Conservation (phyloP, 1,140 invertebrate species). For the Penaeus vannamei region DNA sequence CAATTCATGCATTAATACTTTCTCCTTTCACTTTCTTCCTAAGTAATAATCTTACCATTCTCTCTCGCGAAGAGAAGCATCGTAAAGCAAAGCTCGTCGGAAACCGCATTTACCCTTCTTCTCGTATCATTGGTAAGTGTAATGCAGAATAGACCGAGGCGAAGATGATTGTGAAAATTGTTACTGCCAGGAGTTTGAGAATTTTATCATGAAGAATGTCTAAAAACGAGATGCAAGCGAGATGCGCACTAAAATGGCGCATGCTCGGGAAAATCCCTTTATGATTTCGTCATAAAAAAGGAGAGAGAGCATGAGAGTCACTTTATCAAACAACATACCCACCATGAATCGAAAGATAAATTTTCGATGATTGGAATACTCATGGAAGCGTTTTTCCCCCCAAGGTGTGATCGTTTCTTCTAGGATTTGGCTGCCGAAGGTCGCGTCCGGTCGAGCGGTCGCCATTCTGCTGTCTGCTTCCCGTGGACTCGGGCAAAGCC, state of each 20-base stretch:
- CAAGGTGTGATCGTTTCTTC: not conserved
- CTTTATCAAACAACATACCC: not conserved
- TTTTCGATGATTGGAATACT: too few species aligned
- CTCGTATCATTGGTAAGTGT: too few species aligned
- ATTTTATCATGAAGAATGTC: not conserved
- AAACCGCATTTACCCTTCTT: too few species aligned
- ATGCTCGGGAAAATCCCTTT: constrained; percentile 17
- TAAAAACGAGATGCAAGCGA: not conserved
- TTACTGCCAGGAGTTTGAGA: not conserved
- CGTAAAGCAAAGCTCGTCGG: too few species aligned
- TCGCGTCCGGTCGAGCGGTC: constrained; percentile 18
- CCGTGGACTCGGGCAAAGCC: constrained; percentile 21
- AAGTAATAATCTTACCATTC: too few species aligned
- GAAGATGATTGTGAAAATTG: too few species aligned
- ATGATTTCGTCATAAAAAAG: not conserved
- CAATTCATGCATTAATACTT: too few species aligned
- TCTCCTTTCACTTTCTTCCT: too few species aligned
- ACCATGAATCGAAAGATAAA: too few species aligned
- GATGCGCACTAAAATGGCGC: constrained; percentile 25
- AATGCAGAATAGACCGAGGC: too few species aligned
- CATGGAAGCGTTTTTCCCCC: too few species aligned
- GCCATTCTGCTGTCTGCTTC: constrained; percentile 36
- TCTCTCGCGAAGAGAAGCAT: too few species aligned
- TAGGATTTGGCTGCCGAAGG: not conserved
- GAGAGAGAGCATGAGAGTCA: not conserved